A percentile compares a stretch with the other conserved stretches of the same genome.
phyloP scores from a whole-genome alignment of 2,113 vertebrate genomes.

The Chaenogobius annularis region DNA sequence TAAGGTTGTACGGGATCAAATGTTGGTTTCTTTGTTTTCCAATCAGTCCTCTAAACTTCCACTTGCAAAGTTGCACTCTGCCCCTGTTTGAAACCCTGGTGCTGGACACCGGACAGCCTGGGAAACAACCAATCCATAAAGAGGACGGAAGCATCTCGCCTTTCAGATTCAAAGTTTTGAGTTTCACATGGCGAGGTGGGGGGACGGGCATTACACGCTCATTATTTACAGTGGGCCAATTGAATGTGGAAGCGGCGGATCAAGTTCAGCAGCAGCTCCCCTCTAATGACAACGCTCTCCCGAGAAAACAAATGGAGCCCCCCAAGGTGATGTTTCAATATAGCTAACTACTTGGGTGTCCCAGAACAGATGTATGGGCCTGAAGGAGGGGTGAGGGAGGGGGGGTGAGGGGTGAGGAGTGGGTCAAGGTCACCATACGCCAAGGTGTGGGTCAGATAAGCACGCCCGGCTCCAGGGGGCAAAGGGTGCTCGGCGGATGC shows the following conservation, averaged over 20 bases:
- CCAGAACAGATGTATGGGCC: constrained; percentile 81
- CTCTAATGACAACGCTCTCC: constrained; percentile 79
- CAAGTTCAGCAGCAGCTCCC: constrained; percentile 75
- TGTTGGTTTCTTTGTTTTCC: neutral
- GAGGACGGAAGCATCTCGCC: constrained; percentile 49
- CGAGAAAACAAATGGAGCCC: constrained; percentile 84
- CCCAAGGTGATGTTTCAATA: constrained; percentile 84
- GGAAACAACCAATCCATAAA: constrained; percentile 28
- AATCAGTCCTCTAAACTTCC: constrained; percentile 13
- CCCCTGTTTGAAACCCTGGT: no score
- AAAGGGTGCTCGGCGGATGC: constrained; percentile 42
- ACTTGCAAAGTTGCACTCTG: no score
- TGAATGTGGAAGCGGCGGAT: constrained; percentile 75
- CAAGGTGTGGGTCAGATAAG: constrained; percentile 86
- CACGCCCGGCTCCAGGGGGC: constrained; percentile 74
- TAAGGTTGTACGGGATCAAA: constrained; percentile 19
- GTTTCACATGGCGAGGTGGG: constrained; percentile 52
- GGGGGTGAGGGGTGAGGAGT: constrained; percentile 71
- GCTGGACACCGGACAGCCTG: no score
- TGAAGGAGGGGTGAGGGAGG: constrained; percentile 69
- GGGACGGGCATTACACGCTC: constrained; percentile 48
- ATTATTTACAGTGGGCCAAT: constrained; percentile 75
- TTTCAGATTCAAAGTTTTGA: constrained; percentile 46
- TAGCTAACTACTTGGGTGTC: constrained; percentile 82
- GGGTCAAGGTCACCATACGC: constrained; percentile 86